Conservation (phyloP, 2,113 vertebrate species). For the Gymnogyps californianus region DNA sequence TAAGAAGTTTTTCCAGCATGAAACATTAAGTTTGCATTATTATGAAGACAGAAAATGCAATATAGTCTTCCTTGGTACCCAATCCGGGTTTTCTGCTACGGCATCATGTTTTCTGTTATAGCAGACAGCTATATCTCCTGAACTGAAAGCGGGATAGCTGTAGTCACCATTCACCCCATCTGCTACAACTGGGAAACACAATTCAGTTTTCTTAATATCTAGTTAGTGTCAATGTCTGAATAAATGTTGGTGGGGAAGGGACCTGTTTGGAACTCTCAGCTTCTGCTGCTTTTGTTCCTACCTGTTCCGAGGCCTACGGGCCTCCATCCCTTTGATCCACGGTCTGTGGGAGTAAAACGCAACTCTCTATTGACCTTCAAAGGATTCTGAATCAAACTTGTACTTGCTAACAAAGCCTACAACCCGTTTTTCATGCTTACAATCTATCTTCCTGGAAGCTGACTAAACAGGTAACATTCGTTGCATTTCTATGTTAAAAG, state of each 20-base stretch:
- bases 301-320: accelerated
- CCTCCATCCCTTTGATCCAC: not conserved
- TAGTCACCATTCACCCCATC: not conserved
- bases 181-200: not conserved
- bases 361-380: not conserved
- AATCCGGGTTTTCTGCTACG: not conserved
- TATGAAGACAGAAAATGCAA: not conserved
- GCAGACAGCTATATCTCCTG: not conserved
- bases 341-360: not conserved
- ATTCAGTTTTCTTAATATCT: not conserved
- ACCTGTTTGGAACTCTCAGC: not conserved
- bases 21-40: not conserved
- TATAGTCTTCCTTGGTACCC: not conserved
- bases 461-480: not conserved
- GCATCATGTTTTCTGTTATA: not conserved
- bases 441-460: not conserved
- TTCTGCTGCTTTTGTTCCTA: not conserved
- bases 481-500: not conserved
- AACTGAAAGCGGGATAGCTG: not conserved
- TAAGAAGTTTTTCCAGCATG: not conserved
- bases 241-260: not conserved
- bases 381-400: not conserved
- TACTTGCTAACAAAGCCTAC: not conserved
- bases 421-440: not conserved
- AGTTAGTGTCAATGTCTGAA: not conserved